phyloP scores from a whole-genome alignment of 2,797 vertebrate species.

The Coregonus ussuriensis region DNA sequence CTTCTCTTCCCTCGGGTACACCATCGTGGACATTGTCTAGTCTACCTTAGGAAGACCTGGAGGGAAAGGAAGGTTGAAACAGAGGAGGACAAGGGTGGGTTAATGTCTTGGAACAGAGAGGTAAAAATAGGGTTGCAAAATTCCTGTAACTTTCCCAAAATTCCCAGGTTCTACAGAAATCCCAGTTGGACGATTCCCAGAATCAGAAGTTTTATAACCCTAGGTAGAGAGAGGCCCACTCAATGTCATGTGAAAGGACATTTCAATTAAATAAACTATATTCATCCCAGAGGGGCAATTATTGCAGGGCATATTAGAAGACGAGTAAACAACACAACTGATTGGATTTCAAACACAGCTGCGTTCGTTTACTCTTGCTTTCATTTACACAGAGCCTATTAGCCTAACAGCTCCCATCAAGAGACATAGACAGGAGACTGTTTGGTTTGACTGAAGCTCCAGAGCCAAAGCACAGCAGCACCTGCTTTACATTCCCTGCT shows the following conservation, averaged over 20 bases:
- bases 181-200: not conserved
- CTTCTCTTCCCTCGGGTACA: conserved; percentile 91
- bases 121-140: no score
- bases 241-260: not conserved
- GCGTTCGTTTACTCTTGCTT: no score
- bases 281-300: not conserved
- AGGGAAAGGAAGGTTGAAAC: not conserved
- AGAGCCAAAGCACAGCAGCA: conserved; percentile 19
- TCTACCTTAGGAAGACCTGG: conserved; percentile 70
- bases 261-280: not conserved
- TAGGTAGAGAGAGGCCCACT: not conserved
- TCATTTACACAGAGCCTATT: no score
- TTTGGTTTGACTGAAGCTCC: conserved; percentile 8
- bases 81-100: conserved; percentile 35
- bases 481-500: conserved; percentile 1
- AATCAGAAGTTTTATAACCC: not conserved
- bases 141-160: no score
- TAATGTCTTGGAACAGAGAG: not conserved
- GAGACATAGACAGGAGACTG: not conserved
- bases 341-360: not conserved
- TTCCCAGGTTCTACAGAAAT: not conserved
- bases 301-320: not conserved
- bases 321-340: not conserved
- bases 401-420: no score
- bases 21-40: conserved; percentile 88